Conservation (phyloP, 1,140 invertebrate genomes). For the Anthonomus grandis region DNA sequence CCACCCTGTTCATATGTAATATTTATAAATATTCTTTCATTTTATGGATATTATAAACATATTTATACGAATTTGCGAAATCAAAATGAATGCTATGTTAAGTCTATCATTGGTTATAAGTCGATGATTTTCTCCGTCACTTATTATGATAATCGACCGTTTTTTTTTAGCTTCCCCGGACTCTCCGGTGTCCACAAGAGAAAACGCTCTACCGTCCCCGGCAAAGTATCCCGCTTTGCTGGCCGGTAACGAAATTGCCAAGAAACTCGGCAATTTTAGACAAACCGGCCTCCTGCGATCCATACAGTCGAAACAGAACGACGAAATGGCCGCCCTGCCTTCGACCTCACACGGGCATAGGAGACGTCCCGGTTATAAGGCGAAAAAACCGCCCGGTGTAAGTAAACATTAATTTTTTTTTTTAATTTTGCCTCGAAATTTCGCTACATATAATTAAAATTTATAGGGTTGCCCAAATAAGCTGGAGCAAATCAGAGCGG, state of each 20-base stretch:
- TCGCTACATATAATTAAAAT: background rate
- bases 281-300: background rate
- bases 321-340: conserved; percentile 51
- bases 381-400: conserved; percentile 20
- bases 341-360: conserved; percentile 48
- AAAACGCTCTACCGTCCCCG: conserved; percentile 49
- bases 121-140: no score
- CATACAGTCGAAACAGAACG: background rate
- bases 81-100: no score
- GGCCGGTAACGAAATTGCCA: conserved; percentile 56
- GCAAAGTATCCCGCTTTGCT: conserved; percentile 51
- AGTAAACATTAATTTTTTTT: background rate
- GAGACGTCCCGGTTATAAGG: conserved; percentile 26
- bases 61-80: no score
- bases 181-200: conserved; percentile 10
- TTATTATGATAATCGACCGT: no score
- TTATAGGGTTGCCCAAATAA: no score
- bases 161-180: conserved; percentile 8
- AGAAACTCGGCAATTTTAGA: conserved; percentile 24
- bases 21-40: no score
- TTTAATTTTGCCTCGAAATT: background rate
- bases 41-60: no score
- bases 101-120: no score
- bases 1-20: no score
- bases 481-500: no score